Evolutionary conservation across 2,113 vertebrate genomes (phyloP).

Genomic region (Taurulus bubalis): DNA sequence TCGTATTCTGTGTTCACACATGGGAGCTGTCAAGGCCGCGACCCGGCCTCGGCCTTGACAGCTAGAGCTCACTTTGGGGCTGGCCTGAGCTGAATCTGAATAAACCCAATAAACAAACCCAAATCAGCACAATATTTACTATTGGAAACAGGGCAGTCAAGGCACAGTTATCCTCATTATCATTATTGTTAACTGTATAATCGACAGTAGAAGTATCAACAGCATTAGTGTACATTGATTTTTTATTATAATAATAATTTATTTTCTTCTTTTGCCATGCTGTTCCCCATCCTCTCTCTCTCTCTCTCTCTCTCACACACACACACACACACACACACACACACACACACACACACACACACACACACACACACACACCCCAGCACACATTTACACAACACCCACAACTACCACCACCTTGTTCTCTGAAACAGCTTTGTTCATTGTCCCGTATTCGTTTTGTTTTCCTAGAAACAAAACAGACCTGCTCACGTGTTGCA

Average conservation of each 20-base stretch:
- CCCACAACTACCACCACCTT: background rate
- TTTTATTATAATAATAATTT: too few relatives aligned
- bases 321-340: background rate
- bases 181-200: background rate
- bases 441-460: background rate
- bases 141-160: background rate
- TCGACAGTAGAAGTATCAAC: too few relatives aligned
- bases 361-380: background rate
- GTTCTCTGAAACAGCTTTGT: constrained; percentile 2
- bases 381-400: background rate
- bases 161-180: background rate
- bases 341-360: background rate
- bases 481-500: background rate
- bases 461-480: background rate
- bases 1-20: background rate
- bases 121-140: background rate
- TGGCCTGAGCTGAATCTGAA: background rate
- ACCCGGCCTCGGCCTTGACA: background rate
- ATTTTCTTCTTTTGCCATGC: background rate
- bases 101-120: background rate
- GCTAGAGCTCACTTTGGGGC: background rate
- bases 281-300: too few relatives aligned
- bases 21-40: background rate
- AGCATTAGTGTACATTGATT: background rate
- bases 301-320: too few relatives aligned